Base-by-base conservation (phyloP, 2,113 vertebrate genomes). In the Halcyon senegalensis region DNA sequence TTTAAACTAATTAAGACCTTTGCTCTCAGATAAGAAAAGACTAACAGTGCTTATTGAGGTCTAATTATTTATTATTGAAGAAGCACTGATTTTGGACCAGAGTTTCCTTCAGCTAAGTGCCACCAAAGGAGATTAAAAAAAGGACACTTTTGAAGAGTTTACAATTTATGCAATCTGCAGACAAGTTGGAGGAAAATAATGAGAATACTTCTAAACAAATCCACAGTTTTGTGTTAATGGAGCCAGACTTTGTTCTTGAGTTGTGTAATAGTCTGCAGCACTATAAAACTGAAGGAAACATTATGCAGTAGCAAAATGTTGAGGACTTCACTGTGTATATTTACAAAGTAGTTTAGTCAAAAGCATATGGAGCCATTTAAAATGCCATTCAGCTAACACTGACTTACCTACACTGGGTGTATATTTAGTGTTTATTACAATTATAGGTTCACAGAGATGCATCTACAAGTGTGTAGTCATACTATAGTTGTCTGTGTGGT, bases 351-450 rank as follows among this genome's bases (percentile, higher is more conserved):
- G 62, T 85, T 86, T 35, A 83, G 59, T 86, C 76, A 58, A 80
- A 93, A 90, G 59, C 79, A 90, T 83, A 88, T 55, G 76, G 88
- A 90, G 72, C 50, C 76, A 41, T 92, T 93, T 93, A 59, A 94
- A 92, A 92, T 68, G 41, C 37, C 83, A 74, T 84, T 93, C 63
- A n/a, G 63, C 63, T 69, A 66, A 44, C 80, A 55, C 20, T 50
- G 63, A 27, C 68, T 90, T 77, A 81, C 63, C 87, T 68, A 59
- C 46, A 16, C 37, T 35, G 18, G 31, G 27, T 2, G 15, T 73
- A 24, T 85, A 76, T 85, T 87, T 55, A 50, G 81, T 55, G 33
- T 39, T 87, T 43, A 63, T 84, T 84, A 27, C 41, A 28, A 70
- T 59, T 76, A 56, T 41, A 80, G 68, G 53, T 58, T 86, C 50